Base-by-base conservation (phyloP, 2,797 vertebrate species). In the Pipistrellus pygmaeus region DNA sequence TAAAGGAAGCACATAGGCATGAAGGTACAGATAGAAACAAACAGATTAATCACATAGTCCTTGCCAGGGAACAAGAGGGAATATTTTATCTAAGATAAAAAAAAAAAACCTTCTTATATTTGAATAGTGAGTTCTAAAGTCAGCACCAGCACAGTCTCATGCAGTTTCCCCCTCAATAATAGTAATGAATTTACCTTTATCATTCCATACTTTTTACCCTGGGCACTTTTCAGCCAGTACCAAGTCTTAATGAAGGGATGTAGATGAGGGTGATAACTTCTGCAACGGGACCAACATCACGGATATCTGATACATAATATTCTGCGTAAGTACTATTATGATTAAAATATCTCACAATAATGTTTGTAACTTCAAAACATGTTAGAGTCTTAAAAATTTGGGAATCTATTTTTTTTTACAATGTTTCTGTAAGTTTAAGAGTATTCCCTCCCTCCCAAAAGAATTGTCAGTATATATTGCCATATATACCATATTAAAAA, bases 361-460 rank as follows among this genome's bases (percentile, higher is more conserved):
- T 12, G 7, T 55, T 91, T 86, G 10, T 35, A 72, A 48, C 35
- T 48, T 87, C 30, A 41, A 35, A 82, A 81, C 72, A 23, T 76
- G 10, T 81, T 66, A 91, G 38, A 48, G 60, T 53, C 3, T 60
- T 62, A 13, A 23, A 72, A 87, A 88, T 69, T 82, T 71, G 32
- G 21, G 25, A 44, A 1, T 69, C 18, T 46, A 69, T 75, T 85
- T 38, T 94, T 94, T 60, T 69, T 91, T 91, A 53, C 20, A 66
- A 72, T 18, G 95, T 91, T 83, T 91, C 57, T 51, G 8, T 55
- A 85, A 86, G 21, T 71, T 88, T 71, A 90, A 77, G 20, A 21
- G 5, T 21, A 8, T 7, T 2, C 17, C 15, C 1, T 4, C 17
- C 15, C 15, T 17, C 60, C 1, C 5, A 1, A 5, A 60, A 53